phyloP scores from a whole-genome alignment of 64 coral and sea anemone genomes.

The Pachyseris speciosa region DNA sequence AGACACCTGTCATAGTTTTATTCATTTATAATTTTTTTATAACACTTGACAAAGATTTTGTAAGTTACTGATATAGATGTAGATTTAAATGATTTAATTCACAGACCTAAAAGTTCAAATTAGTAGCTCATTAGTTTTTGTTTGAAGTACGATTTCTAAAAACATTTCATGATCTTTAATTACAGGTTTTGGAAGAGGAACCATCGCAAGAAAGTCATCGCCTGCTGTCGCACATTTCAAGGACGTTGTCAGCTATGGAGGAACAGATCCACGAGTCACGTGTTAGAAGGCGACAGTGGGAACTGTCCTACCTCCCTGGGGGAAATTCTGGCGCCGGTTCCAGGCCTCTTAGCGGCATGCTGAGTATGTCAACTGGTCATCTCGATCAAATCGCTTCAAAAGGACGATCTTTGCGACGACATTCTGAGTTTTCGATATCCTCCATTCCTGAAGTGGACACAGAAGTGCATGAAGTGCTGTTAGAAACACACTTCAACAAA shows the following conservation, averaged over 20 bases:
- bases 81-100: too few relatives aligned
- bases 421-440: neutral
- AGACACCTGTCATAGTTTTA: too few relatives aligned
- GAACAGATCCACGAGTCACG: conserved; percentile 36
- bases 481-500: conserved; percentile 19
- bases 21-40: too few relatives aligned
- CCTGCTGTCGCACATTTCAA: conserved; percentile 14
- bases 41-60: too few relatives aligned
- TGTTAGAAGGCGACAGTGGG: conserved; percentile 27
- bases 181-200: neutral
- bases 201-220: conserved; percentile 14
- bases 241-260: conserved; percentile 24
- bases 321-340: neutral
- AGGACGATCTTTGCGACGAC: neutral
- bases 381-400: neutral
- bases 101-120: too few relatives aligned
- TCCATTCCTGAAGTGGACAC: conserved; percentile 17
- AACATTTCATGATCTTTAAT: too few relatives aligned
- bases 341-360: neutral
- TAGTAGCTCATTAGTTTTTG: too few relatives aligned
- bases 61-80: too few relatives aligned
- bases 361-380: conserved; percentile 23
- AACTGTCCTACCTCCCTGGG: neutral
- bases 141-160: too few relatives aligned
- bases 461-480: conserved; percentile 39